Evolutionary conservation across 2,113 vertebrate species (phyloP), one percentile per base, ranked within the genome.

Genomic region (Hippocampus guttulatus): DNA sequence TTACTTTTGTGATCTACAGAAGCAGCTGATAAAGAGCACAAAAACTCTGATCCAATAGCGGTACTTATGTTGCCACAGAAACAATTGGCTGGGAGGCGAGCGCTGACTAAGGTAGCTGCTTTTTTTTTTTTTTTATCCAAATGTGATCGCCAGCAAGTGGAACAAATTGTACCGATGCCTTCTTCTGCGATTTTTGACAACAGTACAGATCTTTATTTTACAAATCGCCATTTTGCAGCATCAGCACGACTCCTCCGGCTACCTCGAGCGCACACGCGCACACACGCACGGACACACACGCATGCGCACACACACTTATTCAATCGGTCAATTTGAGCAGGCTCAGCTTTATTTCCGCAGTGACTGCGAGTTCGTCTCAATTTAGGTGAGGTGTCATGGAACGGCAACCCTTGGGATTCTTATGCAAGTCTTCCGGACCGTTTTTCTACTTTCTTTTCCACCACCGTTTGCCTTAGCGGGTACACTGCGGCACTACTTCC

Each of bases 401-500:
- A n/a, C 12, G 55, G 55, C 25, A 58, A 33, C 5, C 15, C 8
- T 18, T 61, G 27, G 52, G 52, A 82, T 83, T 71, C 58, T 81
- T 75, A 1, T 69, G 58, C 51, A 64, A 71, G 71, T 68, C 33
- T 82, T 64, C 30, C 70, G 51, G 43, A 57, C 76, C 76, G 23
- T 67, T 64, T 38, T 8, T 81, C 20, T 55, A 67, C 75, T 78
- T 61, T 77, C 84, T 88, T 89, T 84, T 74, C 81, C 83, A 91
- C 89, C 84, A 82, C 80, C 76, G 54, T 85, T 88, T 90, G 90
- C 89, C 90, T 92, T 92, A 81, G 51, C 67, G 71, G 80, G 77
- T 84, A 75, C 76, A 74, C 58, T 71, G 64, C 64, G 75, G 76
- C 79, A 84, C 80, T 52, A 84, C 80, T 52, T 77, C 71, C 81